These are phyloP conservation scores for Phoenoteleia sp. DNA, from an alignment of 2,888 invertebrate species.

Conservation along the genomic window DNA sequence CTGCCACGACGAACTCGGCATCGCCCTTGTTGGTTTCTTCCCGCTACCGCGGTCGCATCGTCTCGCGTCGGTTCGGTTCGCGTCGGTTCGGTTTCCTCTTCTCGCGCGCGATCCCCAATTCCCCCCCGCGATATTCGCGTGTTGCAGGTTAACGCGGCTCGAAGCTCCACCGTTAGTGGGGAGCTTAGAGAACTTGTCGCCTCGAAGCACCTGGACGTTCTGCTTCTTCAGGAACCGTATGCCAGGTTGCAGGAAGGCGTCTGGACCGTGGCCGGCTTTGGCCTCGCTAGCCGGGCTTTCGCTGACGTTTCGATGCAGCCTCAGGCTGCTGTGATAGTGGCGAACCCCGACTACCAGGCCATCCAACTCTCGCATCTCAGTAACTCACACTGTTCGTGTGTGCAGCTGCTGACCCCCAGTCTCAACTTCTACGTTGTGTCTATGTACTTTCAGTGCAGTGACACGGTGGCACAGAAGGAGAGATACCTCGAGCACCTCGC, in stretches of 20 bases:
- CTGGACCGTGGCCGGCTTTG: background rate
- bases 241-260: background rate
- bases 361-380: constrained; percentile 50
- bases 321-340: background rate
- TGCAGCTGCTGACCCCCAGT: constrained; percentile 42
- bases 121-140: too few relatives aligned
- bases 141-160: too few relatives aligned
- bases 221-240: constrained; percentile 64
- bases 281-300: too few relatives aligned
- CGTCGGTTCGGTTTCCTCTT: too few relatives aligned
- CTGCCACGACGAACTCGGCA: too few relatives aligned
- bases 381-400: constrained; percentile 48
- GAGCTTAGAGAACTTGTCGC: constrained; percentile 43
- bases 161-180: too few relatives aligned
- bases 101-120: too few relatives aligned
- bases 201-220: constrained; percentile 41
- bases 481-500: constrained; percentile 58
- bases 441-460: constrained; percentile 57
- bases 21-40: too few relatives aligned
- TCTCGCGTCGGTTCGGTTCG: too few relatives aligned
- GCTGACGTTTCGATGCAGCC: background rate
- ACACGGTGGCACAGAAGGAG: background rate
- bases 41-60: too few relatives aligned
- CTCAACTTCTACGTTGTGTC: constrained; percentile 63
- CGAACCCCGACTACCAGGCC: background rate